Evolutionary conservation across 1,140 invertebrate genomes (phyloP), one percentile per base, ranked within the genome.

Genomic region (Ceratosolen solmsi): DNA sequence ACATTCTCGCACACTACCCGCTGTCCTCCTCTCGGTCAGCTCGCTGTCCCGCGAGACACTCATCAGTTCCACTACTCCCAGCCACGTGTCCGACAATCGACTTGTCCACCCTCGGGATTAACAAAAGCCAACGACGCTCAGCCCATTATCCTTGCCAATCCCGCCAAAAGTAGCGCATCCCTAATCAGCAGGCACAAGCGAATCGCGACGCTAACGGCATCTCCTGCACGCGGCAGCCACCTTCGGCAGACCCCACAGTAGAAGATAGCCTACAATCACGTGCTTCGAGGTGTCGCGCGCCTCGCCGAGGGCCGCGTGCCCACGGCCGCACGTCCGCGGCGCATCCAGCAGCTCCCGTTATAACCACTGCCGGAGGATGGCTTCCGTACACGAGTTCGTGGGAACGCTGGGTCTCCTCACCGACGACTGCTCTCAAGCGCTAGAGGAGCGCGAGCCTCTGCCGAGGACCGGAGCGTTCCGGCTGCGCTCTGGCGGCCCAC

Each of bases 401-500:
- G 27, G 25, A 33, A 8, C 78, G 54, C 72, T 46, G 41, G 58
- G 20, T 51, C 70, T 80, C 68, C 51, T 27, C 78, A 60, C 60
- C 70, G 63, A 54, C 79, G 56, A n/a, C 79, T 27, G 41, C 51
- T 58, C 77, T 65, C 79, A 51, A 56, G 46, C 56, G 65, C 9
- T 41, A 49, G n/a, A 25, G 20, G 51, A 72, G 78, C 56, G 78
- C 33, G 33, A 56, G 72, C 49, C 27, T 54, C 41, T 11, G 56
- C 22, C 3, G 73, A 38, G 73, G 73, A 22, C n/a, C 27, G n/a
- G 38, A 49, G 25, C 70, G 38, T 41, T 49, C 70, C 41, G 11
- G 27, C 46, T 56, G 80, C 72, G 41, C 72, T 71, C 65, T 38
- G 17, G 72, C 80, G 72, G 80, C 51, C 13, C 49, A 54, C 70